Base-by-base conservation (phyloP, 2,888 invertebrate genomes). In the Eupeodes latifasciatus region DNA sequence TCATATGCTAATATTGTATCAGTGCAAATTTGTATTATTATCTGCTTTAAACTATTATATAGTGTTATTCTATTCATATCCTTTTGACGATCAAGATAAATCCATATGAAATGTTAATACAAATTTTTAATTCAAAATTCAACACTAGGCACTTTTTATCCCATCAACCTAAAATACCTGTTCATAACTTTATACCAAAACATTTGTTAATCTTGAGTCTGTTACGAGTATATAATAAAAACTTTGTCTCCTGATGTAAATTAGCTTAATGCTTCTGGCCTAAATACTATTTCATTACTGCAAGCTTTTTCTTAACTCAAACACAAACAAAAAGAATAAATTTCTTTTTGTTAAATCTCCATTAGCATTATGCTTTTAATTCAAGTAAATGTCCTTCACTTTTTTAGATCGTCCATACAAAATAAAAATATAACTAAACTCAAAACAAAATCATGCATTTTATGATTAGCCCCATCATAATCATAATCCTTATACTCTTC, bases 391-490 rank as follows among this genome's bases (percentile, higher is more conserved):
- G 75, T 83, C 64, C 49, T 34, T 76, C 59, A 10, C 51, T 59
- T 66, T 59, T 66, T 75, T 75, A 64, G 57, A 71, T 19, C 14
- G 49, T 53, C 71, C 71, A 14, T 53, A 53, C 27, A 82, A 59
- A 59, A 81, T 44, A 27, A 27, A 34, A 16, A 12, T 36, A 49
- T 19, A 49, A 14, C 9, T 19, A 64, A 71, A 59, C 36, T 16
- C 14, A n/a, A 55, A 53, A 61, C 75, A 72, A 55, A 49, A 86
- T 87, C 80, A 80, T 66, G 84, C 76, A 84, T 77, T 59, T 76
- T 80, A 72, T 80, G 87, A 87, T 87, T 85, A 80, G 84, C 84
- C 77, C 80, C 80, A 80, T 83, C 71, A 80, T 74, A 36, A 75
- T 71, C 66, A 67, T 44, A 11, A 16, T 62, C 16, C 5, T 64